Evolutionary conservation across 1,140 invertebrate species (phyloP), one percentile per base, ranked within the genome.

Genomic region (Plectrocnemia conspersa): DNA sequence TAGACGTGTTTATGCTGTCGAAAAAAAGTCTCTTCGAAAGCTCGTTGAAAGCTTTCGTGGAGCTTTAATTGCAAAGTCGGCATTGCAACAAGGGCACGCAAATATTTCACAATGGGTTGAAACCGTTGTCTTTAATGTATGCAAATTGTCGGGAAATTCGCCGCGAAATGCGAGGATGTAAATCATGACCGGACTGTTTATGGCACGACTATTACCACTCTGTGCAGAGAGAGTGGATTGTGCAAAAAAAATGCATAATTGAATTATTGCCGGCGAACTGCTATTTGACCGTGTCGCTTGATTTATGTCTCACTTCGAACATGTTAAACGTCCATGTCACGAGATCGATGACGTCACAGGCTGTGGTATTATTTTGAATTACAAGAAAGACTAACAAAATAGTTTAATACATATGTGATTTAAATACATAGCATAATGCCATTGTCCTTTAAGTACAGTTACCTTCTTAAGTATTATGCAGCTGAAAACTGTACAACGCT

Each of bases 91-190:
- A 23, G 42, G 42, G 25, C 45, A 47, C 45, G 45, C 45, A 47
- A 47, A 47, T 47, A 47, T 47, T 47, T 25, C 42, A 45, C 41
- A 44, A 24, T 32, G 33, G 29, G 45, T 24, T 19, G 29, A 16
- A 47, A 47, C 29, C 45, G 16, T 19, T 47, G n/a, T n/a, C n/a
- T 32, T 47, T 47, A 47, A 47, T 47, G 23, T 47, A 47, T 47
- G 45, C 45, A 47, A 47, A 47, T 47, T 47, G 45, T 24, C 33
- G 33, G 45, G 45, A 47, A 47, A 47, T 47, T 47, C 22, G 45
- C 45, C 25, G 27, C 27, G 45, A 19, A 23, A 23, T 19, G 40
- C 42, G 6, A 45, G 42, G 9, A 25, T 19, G 21, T 23, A 45
- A 45, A 45, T 45, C 42, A 23, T 7, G n/a, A 25, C 42, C 10